Evolutionary conservation across 2,113 vertebrate species (phyloP).

Genomic region (Guaruba guarouba): DNA sequence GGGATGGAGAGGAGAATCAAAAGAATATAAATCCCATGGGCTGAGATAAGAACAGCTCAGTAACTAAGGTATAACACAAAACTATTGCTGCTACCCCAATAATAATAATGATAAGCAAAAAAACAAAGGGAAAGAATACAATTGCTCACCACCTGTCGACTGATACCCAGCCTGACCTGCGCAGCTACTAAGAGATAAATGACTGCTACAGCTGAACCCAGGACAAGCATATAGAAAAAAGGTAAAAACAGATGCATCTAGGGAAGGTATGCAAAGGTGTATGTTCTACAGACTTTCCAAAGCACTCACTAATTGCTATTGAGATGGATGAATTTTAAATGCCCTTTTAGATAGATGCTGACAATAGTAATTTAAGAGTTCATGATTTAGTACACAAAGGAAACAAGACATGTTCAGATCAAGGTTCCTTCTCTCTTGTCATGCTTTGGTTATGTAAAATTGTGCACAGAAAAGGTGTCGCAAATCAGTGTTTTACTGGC

Average conservation of each 20-base stretch:
- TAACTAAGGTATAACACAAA: not conserved
- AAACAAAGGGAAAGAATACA: not conserved
- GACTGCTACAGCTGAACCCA: not conserved
- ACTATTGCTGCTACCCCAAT: not conserved
- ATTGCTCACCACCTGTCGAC: not conserved
- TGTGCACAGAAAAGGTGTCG: not conserved
- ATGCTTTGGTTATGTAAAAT: not conserved
- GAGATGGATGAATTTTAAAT: not conserved
- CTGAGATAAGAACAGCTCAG: not conserved
- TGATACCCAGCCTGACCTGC: not conserved
- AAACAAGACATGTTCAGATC: not conserved
- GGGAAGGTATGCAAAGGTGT: rapidly evolving
- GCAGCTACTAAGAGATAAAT: not conserved
- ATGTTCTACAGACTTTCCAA: not conserved
- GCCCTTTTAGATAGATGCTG: not conserved
- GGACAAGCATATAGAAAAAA: not conserved
- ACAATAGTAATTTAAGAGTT: not conserved
- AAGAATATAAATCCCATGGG: not conserved
- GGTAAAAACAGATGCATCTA: not conserved
- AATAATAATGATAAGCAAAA: not conserved
- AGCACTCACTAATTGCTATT: not conserved
- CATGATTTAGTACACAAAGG: not conserved
- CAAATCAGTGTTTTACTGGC: not conserved
- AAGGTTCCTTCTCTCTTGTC: not conserved
- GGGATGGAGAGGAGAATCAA: not conserved